Percentiles rank a stretch among this genome's conserved stretches.
Conservation (phyloP, 2,113 vertebrate species). For the Choloepus hoffmanni region DNA sequence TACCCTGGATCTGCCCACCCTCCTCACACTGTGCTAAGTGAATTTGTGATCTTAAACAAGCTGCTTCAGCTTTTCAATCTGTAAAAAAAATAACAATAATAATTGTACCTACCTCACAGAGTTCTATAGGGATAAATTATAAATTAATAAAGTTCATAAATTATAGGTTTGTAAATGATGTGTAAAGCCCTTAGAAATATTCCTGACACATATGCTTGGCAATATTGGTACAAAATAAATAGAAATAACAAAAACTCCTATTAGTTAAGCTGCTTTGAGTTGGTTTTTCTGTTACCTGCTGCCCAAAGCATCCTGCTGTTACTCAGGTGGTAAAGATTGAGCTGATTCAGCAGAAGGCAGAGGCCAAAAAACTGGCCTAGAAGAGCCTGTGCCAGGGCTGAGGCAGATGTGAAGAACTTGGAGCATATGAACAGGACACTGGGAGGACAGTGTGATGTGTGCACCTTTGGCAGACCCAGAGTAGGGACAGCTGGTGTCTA, state of each 20-base stretch:
- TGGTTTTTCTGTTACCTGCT: not conserved
- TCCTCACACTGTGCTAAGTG: not conserved
- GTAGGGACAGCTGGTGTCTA: accelerated
- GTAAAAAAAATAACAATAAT: not conserved
- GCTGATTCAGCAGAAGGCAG: not conserved
- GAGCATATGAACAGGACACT: not conserved
- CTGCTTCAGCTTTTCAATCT: not conserved
- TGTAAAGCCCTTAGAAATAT: not conserved
- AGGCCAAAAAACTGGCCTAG: not conserved
- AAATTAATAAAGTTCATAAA: not conserved
- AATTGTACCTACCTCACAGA: not conserved
- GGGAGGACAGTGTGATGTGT: too few species aligned
- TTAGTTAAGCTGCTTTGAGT: not conserved
- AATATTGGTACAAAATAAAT: not conserved
- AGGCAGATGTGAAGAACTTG: too few species aligned
- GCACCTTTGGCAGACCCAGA: not conserved
- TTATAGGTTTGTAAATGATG: not conserved
- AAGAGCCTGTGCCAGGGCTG: not conserved
- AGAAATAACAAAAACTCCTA: not conserved
- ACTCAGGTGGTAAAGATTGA: not conserved
- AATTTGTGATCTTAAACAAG: not conserved
- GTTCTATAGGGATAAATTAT: not conserved
- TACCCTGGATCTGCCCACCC: not conserved
- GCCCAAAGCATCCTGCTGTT: not conserved
- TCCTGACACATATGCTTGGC: not conserved